Conservation (phyloP, 1,140 invertebrate genomes). For the Solen grandis region DNA sequence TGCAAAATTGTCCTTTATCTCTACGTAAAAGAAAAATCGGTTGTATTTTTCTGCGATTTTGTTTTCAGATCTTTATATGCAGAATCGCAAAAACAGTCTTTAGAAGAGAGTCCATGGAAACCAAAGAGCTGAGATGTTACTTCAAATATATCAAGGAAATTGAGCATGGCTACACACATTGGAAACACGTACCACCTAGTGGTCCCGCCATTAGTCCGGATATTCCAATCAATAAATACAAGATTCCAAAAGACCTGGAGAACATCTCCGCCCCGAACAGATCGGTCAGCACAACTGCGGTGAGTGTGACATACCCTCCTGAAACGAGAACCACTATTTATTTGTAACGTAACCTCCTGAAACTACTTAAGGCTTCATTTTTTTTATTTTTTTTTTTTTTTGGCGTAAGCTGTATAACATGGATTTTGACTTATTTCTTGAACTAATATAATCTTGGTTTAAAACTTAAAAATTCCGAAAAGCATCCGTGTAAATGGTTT, state of each 20-base stretch:
- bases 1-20: too few species aligned
- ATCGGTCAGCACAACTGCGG: conserved; percentile 1
- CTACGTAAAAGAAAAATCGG: background rate
- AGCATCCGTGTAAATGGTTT: background rate
- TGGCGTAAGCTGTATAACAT: too few species aligned
- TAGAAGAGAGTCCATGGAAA: too few species aligned
- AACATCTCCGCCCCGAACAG: conserved; percentile 19
- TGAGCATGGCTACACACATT: too few species aligned
- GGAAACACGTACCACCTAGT: conserved; percentile 7
- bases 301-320: conserved; percentile 32
- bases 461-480: background rate
- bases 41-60: background rate
- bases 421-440: too few species aligned
- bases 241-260: conserved; percentile 8
- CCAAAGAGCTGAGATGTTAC: too few species aligned
- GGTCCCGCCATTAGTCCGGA: conserved; percentile 18
- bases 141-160: too few species aligned
- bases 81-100: too few species aligned
- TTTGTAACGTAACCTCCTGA: background rate
- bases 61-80: too few species aligned
- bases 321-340: background rate
- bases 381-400: too few species aligned
- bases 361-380: background rate
- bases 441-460: too few species aligned
- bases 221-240: conserved; percentile 18